These are phyloP conservation scores for Zygaena filipendulae DNA, from an alignment of 2,888 invertebrate species.

Conservation along the genomic window DNA sequence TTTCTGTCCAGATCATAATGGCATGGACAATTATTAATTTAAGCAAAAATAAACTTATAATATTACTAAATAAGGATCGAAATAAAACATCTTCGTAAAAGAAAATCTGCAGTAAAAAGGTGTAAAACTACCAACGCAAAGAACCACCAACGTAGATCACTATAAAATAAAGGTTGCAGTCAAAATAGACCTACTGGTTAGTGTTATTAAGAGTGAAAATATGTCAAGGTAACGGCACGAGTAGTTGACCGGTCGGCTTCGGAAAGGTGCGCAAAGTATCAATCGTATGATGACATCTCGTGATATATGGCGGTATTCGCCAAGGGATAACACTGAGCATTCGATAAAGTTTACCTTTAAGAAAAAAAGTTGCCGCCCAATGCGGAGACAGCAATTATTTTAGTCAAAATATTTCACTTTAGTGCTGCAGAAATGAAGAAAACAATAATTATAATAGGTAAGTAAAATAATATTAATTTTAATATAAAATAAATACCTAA, in stretches of 20 bases:
- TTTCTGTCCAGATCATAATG: conserved; percentile 12
- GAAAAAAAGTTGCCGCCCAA: too few species aligned
- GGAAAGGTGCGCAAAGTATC: conserved; percentile 18
- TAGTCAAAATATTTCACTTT: too few species aligned
- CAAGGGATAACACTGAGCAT: conserved; percentile 8
- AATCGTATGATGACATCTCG: conserved; percentile 15
- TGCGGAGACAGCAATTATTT: too few species aligned
- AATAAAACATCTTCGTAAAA: too few species aligned
- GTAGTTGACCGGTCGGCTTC: conserved; percentile 19
- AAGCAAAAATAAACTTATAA: conserved; percentile 10
- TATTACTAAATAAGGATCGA: conserved; percentile 1
- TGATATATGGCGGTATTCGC: conserved; percentile 10
- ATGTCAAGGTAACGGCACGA: conserved; percentile 7
- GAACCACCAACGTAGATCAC: conserved; percentile 33
- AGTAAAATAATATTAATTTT: too few species aligned
- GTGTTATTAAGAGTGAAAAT: too few species aligned
- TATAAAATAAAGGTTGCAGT: too few species aligned
- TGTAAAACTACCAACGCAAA: conserved; percentile 46
- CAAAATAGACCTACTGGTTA: too few species aligned
- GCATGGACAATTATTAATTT: not conserved
- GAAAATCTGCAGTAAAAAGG: conserved; percentile 22
- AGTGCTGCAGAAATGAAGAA: too few species aligned
- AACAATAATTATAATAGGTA: too few species aligned
- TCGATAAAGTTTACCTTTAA: too few species aligned
- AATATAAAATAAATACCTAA: too few species aligned